A percentile compares a stretch with the other conserved stretches of the same genome.
Conservation (phyloP, 2,888 invertebrate genomes). For the Lutraria lutraria region DNA sequence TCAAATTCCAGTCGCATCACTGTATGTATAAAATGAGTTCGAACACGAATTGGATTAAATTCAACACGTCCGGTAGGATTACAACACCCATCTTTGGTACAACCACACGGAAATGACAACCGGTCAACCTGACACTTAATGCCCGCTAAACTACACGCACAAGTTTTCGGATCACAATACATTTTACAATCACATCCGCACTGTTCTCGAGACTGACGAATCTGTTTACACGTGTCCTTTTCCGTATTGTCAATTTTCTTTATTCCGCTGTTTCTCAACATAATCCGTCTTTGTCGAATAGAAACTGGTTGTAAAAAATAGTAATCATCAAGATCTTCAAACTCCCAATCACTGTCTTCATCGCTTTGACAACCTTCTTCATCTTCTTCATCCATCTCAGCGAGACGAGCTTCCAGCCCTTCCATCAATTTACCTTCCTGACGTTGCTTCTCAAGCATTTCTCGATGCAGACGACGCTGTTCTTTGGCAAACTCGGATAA, state of each 20-base stretch:
- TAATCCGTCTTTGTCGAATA: conserved; percentile 94
- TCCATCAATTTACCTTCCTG: conserved; percentile 87
- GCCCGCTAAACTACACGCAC: conserved; percentile 96
- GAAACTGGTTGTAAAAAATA: conserved; percentile 92
- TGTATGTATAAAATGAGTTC: conserved; percentile 98
- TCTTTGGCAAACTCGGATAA: conserved; percentile 95
- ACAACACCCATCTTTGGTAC: conserved; percentile 96
- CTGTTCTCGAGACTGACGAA: conserved; percentile 94
- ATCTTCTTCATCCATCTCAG: conserved; percentile 73
- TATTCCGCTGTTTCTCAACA: conserved; percentile 96
- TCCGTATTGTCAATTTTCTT: conserved; percentile 96
- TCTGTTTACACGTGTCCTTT: conserved; percentile 97
- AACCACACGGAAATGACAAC: conserved; percentile 98
- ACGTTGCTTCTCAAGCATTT: conserved; percentile 91
- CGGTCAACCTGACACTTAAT: conserved; percentile 99
- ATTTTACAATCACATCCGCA: conserved; percentile 86
- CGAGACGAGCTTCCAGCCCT: conserved; percentile 73
- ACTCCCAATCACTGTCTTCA: conserved; percentile 82
- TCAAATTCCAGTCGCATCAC: conserved; percentile 91
- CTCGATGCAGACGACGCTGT: conserved; percentile 94
- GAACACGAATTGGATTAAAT: conserved; percentile 97
- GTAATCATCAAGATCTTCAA: conserved; percentile 83
- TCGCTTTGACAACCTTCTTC: conserved; percentile 77
- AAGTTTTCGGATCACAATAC: conserved; percentile 97
- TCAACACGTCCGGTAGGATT: conserved; percentile 97